Evolutionary conservation across 1,140 invertebrate species (phyloP), one percentile per base, ranked within the genome.

Genomic region (Monochamus saltuarius): DNA sequence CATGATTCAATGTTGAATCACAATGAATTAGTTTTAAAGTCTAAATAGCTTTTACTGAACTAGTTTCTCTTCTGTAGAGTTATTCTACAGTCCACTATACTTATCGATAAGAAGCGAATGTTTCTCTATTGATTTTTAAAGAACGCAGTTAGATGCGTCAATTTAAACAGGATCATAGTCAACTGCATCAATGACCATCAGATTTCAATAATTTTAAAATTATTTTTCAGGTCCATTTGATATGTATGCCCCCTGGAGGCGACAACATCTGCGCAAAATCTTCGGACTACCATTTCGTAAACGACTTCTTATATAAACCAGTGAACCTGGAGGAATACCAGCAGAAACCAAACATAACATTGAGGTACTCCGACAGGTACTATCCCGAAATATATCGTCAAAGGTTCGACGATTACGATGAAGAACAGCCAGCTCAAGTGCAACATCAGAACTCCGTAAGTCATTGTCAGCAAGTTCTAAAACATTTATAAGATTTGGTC

Each of bases 191-290:
- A n/a, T n/a, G n/a, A n/a, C n/a, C n/a, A n/a, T n/a, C n/a, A n/a
- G n/a, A n/a, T n/a, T n/a, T n/a, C n/a, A n/a, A n/a, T n/a, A n/a
- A n/a, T n/a, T n/a, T n/a, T n/a, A n/a, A n/a, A n/a, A n/a, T n/a
- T n/a, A n/a, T n/a, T 36, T 56, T 73, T 19, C 69, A 90, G 85
- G 90, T 95, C 14, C 93, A 96, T 73, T 75, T 96, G 43, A 95
- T 95, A 71, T 96, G 94, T 73, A 94, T 95, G 88, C 92, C 93
- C 1, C 90, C 90, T 4, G 89, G 87, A 37, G 85, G 86, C 43
- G 93, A 95, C 69, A 95, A 94, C 73, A 94, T 89, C 62, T 95
- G 93, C 79, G 86, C 90, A 69, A 89, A 92, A 75, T 94, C 91
- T 1, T 88, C 91, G 1, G 89, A 94, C 68, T 96, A 89, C 72